These are phyloP conservation scores for Pogona vitticeps DNA, from an alignment of 2,113 vertebrate species.

Conservation along the genomic window DNA sequence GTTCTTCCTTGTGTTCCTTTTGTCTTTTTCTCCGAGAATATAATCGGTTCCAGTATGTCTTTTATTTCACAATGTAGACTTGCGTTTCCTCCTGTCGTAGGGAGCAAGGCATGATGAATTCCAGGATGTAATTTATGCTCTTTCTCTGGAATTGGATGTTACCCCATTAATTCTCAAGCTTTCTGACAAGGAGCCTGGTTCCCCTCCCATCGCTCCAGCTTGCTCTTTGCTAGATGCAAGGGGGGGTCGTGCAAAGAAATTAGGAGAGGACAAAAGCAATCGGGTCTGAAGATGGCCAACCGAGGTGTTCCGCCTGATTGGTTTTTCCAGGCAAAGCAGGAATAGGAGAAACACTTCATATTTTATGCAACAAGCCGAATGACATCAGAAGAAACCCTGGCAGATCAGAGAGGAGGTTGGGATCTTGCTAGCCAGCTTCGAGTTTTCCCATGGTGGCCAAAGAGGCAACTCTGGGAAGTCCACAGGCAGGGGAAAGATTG, in stretches of 20 bases:
- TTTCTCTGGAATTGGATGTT: constrained; percentile 55
- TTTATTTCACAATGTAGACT: constrained; percentile 77
- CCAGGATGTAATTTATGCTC: constrained; percentile 75
- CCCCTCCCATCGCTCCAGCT: too few relatives aligned
- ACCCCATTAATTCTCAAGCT: constrained; percentile 58
- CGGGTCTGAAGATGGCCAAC: neutral
- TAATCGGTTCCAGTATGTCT: constrained; percentile 82
- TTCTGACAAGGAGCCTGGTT: constrained; percentile 4
- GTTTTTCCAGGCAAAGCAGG: neutral
- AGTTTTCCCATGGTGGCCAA: neutral
- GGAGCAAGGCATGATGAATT: constrained; percentile 74
- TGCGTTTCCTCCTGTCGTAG: constrained; percentile 76
- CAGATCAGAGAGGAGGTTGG: neutral
- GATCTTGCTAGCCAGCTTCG: neutral
- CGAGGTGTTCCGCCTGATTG: neutral
- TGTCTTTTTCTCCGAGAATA: constrained; percentile 61
- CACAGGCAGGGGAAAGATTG: neutral
- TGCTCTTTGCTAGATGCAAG: neutral
- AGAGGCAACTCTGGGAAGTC: neutral
- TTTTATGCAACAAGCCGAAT: neutral
- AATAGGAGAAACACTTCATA: neutral
- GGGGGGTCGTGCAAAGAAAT: neutral
- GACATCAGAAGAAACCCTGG: neutral
- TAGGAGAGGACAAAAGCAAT: neutral
- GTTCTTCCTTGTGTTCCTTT: constrained; percentile 73